Evolutionary conservation across 53 echinoderm and acorn worm genomes (phyloP), one percentile per base, ranked within the genome.

Genomic region (Apostichopus leukothele): DNA sequence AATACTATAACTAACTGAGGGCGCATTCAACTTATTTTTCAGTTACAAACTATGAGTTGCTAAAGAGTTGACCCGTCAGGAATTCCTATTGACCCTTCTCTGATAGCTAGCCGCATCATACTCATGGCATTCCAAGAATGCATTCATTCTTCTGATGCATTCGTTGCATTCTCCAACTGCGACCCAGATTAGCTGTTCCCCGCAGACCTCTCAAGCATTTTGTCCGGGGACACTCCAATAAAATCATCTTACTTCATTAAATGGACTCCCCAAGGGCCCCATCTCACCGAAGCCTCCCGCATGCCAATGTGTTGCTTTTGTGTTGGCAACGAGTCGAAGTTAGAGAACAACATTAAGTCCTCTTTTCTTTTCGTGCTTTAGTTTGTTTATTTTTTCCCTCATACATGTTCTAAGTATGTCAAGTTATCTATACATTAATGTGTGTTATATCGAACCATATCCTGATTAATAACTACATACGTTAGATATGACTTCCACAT

Each of bases 161-260:
- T 81, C 59, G 81, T 81, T 57, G 81, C 54, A 81, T 81, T 81
- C 81, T 23, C 81, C 23, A 81, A 59, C 55, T 54, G 59, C 59
- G 81, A 55, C 52, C 81, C 81, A 81, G 81, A 81, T 81, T 81
- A 81, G 81, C 23, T 81, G 81, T 59, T 81, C 81, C 81, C 81
- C 59, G 22, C 59, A 81, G 81, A 81, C 81, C 81, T 81, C 55
- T 81, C 81, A 81, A 13, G 59, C 81, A 21, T 22, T 59, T 59
- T 19, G 71, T 71, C 71, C 71, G 18, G 71, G 59, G 59, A 81
- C 21, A 59, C 81, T 81, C 81, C 54, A 51, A 76, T 51, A 25
- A 76, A 51, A 27, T 23, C 76, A 76, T 77, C 77, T 59, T 54
- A 59, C 55, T 59, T 81, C 81, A 81, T 81, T 59, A 81, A 1